Evolutionary conservation across 1,140 invertebrate genomes (phyloP).

Genomic region (Calephelis nemesis): DNA sequence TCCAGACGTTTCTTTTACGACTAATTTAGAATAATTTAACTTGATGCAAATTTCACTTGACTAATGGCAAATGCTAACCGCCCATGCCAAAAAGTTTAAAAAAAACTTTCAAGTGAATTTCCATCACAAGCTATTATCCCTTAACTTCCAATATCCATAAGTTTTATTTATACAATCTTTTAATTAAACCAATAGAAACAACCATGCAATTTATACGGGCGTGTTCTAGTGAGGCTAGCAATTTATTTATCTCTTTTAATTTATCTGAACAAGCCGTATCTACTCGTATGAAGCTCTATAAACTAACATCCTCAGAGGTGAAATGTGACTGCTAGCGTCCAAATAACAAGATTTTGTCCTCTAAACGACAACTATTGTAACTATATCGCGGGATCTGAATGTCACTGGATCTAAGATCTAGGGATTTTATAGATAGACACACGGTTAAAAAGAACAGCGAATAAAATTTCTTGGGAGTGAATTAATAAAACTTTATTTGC

Average conservation of each 20-base stretch:
- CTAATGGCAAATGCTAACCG: no score
- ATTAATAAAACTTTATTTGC: no score
- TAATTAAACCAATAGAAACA: constrained; percentile 13
- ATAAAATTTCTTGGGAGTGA: no score
- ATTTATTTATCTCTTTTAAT: constrained; percentile 26
- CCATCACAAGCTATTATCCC: background rate
- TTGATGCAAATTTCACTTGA: no score
- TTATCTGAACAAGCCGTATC: constrained; percentile 21
- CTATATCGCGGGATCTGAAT: constrained; percentile 57
- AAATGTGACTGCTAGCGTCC: constrained; percentile 55
- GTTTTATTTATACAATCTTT: constrained; percentile 11
- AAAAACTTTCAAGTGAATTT: background rate
- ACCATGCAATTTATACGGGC: constrained; percentile 13
- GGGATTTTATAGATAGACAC: constrained; percentile 37
- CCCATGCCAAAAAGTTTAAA: no score
- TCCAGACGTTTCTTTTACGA: no score
- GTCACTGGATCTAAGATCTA: constrained; percentile 50
- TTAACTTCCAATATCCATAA: background rate
- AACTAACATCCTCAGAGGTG: constrained; percentile 21
- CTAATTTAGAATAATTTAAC: no score
- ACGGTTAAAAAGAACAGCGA: constrained; percentile 21
- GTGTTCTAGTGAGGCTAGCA: constrained; percentile 9
- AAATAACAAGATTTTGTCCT: constrained; percentile 69
- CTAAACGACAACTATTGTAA: constrained; percentile 66
- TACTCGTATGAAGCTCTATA: constrained; percentile 23